Evolutionary conservation across 2,113 vertebrate genomes (phyloP).

Genomic region (Sarotherodon lohbergeri): DNA sequence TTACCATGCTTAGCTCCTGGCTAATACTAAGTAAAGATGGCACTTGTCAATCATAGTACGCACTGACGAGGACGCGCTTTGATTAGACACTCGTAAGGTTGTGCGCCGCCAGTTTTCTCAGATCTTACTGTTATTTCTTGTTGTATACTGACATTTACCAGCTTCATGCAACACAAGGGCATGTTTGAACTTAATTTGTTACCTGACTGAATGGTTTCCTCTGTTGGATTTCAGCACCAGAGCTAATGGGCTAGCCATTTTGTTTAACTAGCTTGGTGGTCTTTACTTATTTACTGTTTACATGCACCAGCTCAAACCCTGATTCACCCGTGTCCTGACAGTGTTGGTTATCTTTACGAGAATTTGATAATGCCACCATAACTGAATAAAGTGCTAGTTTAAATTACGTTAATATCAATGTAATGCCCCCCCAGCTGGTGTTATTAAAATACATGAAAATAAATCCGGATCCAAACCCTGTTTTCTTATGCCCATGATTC

Average conservation of each 20-base stretch:
- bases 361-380: neutral
- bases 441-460: neutral
- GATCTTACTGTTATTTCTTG: neutral
- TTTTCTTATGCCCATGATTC: neutral
- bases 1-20: neutral
- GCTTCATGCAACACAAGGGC: neutral
- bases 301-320: neutral
- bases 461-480: neutral
- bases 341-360: neutral
- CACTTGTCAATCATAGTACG: neutral
- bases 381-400: neutral
- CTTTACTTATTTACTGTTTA: neutral
- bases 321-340: neutral
- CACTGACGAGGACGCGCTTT: neutral
- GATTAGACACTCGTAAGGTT: neutral
- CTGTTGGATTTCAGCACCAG: neutral
- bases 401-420: neutral
- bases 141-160: neutral
- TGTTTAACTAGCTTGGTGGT: neutral
- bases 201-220: neutral
- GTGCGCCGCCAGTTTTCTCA: neutral
- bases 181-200: neutral
- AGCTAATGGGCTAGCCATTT: constrained; percentile 37
- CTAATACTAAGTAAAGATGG: neutral
- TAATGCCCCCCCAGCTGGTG: neutral